Conservation (phyloP, 2,888 invertebrate species). For the Hetaerina titia region DNA sequence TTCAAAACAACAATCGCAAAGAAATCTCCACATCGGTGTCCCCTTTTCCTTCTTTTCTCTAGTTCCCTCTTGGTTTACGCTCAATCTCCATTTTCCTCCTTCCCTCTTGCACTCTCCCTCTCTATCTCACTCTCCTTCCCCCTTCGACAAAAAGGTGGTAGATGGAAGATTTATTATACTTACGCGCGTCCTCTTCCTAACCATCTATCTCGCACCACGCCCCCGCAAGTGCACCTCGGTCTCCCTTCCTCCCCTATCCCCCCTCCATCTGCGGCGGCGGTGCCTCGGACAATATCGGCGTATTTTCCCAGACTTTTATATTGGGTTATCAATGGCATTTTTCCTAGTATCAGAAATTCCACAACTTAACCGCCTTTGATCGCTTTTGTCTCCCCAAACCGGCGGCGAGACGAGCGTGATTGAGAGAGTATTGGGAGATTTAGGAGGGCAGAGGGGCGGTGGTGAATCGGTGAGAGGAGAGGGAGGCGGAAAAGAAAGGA, state of each 20-base stretch:
- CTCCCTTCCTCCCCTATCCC: not conserved
- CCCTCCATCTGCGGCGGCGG: not conserved
- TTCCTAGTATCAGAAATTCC: conserved; percentile 58
- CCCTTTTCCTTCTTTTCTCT: not conserved
- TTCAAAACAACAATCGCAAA: conserved; percentile 56
- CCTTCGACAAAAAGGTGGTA: conserved; percentile 17
- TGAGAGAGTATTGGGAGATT: conserved; percentile 13
- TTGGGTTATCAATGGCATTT: conserved; percentile 59
- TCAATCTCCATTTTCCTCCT: no score
- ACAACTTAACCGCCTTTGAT: conserved; percentile 61
- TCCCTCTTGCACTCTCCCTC: not conserved
- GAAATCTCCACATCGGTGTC: not conserved
- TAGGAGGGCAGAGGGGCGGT: not conserved
- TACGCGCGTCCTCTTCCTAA: not conserved
- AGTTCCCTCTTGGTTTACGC: not conserved
- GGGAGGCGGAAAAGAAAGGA: not conserved
- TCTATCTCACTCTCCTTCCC: not conserved
- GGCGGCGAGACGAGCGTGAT: conserved; percentile 52
- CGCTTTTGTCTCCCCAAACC: conserved; percentile 57
- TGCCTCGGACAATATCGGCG: conserved; percentile 50
- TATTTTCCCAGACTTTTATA: conserved; percentile 65
- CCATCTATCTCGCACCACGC: conserved; percentile 3
- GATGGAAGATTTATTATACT: conserved; percentile 37
- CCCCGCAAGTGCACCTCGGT: not conserved
- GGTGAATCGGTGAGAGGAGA: no score